These are phyloP conservation scores for Melanotaenia trifasciata DNA, from an alignment of 2,797 vertebrate genomes.

Conservation along the genomic window DNA sequence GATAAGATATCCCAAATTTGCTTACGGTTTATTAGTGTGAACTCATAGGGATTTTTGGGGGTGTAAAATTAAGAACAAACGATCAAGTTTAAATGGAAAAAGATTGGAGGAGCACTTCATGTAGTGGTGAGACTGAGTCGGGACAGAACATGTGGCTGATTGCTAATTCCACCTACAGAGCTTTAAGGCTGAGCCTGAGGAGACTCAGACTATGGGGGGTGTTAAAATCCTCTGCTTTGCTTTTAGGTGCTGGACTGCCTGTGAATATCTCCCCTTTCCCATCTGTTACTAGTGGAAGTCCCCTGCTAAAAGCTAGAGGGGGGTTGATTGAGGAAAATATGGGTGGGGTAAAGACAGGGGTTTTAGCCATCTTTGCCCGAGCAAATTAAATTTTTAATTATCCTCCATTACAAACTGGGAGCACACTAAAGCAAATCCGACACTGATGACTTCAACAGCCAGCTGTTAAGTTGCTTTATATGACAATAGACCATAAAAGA, in stretches of 20 bases:
- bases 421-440: slow-evolving; percentile 71
- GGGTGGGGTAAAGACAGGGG: slow-evolving; percentile 29
- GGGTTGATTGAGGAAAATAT: slow-evolving; percentile 37
- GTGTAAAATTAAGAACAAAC: slow-evolving; percentile 34
- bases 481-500: slow-evolving; percentile 73
- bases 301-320: slow-evolving; percentile 39
- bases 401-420: slow-evolving; percentile 74
- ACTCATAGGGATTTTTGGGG: slow-evolving; percentile 31
- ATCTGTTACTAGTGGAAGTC: slow-evolving; percentile 71
- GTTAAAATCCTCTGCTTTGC: slow-evolving; percentile 65
- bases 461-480: slow-evolving; percentile 64
- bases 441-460: slow-evolving; percentile 70
- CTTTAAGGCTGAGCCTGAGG: slow-evolving; percentile 52
- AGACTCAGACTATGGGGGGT: slow-evolving; percentile 51
- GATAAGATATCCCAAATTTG: slow-evolving; percentile 11
- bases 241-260: slow-evolving; percentile 63
- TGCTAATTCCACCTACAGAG: slow-evolving; percentile 61
- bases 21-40: neutral
- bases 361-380: slow-evolving; percentile 57
- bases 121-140: slow-evolving; percentile 41
- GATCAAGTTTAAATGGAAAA: slow-evolving; percentile 47
- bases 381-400: slow-evolving; percentile 78
- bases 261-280: slow-evolving; percentile 75
- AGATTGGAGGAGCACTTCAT: slow-evolving; percentile 24
- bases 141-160: slow-evolving; percentile 41